A percentile compares a stretch with the other conserved stretches of the same genome.
Evolutionary conservation across 1,140 invertebrate species (phyloP).

Genomic region (Platorchestia sp.): DNA sequence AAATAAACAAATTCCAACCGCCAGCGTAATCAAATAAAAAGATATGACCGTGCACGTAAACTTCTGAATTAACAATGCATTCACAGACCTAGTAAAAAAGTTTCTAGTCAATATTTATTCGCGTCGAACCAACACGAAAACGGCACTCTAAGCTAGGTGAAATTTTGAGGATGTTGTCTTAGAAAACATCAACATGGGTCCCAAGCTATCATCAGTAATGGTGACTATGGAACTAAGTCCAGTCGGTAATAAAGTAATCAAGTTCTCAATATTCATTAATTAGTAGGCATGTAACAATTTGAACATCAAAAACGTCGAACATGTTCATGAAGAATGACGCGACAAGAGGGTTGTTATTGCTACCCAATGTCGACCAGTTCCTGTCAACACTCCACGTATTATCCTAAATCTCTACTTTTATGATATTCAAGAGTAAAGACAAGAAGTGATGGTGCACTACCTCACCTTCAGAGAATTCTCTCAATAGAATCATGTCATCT

Average conservation of each 20-base stretch:
- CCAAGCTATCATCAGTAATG: slow-evolving; percentile 45
- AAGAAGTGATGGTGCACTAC: slow-evolving; percentile 33
- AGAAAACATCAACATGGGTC: slow-evolving; percentile 7
- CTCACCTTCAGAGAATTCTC: background rate
- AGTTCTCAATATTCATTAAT: slow-evolving; percentile 36
- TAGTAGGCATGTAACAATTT: slow-evolving; percentile 54
- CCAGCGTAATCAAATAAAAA: background rate
- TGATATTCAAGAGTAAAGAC: slow-evolving; percentile 40
- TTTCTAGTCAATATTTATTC: background rate
- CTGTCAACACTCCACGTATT: background rate
- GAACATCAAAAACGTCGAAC: slow-evolving; percentile 54
- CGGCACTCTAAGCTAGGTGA: slow-evolving; percentile 31
- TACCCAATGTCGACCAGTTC: slow-evolving; percentile 1
- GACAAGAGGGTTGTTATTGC: slow-evolving; percentile 44
- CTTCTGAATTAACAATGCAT: background rate
- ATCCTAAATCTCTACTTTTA: slow-evolving; percentile 45
- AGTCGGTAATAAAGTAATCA: slow-evolving; percentile 52
- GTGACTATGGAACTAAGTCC: slow-evolving; percentile 38
- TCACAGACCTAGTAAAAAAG: background rate
- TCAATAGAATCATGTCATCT: background rate
- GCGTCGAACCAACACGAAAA: slow-evolving; percentile 16
- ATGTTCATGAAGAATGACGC: slow-evolving; percentile 46
- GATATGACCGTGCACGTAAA: background rate
- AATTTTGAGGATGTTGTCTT: background rate
- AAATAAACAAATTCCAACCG: background rate